Conservation (phyloP, 2,888 invertebrate species). For the Sisyra terminalis region DNA sequence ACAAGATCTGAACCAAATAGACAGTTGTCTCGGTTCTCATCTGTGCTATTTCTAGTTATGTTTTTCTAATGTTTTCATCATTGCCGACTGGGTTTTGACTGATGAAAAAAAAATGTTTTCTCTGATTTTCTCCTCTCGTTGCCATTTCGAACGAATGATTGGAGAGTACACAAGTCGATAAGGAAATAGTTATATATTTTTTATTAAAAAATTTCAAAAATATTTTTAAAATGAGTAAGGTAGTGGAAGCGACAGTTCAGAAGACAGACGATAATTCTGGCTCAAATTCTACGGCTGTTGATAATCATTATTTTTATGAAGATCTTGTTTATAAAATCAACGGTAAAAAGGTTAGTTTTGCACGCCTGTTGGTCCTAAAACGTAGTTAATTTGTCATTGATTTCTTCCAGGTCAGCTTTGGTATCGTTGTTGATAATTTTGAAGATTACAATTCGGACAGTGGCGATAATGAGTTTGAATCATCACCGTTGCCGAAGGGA, state of each 20-base stretch:
- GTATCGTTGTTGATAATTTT: constrained; percentile 8
- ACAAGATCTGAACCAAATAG: too few relatives aligned
- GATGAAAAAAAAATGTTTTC: too few relatives aligned
- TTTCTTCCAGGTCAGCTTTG: constrained; percentile 6
- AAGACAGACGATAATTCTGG: constrained; percentile 3
- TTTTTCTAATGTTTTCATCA: too few relatives aligned
- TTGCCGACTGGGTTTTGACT: too few relatives aligned
- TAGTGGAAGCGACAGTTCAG: constrained; percentile 2
- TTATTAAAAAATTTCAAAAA: constrained; percentile 1
- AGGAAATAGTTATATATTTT: neutral
- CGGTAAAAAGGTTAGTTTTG: constrained; percentile 2
- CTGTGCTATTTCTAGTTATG: too few relatives aligned
- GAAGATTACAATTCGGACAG: constrained; percentile 8
- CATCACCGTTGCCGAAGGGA: constrained; percentile 6
- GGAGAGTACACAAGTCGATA: neutral
- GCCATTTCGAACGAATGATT: constrained; percentile 2
- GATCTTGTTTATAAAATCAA: constrained; percentile 8
- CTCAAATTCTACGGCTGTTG: constrained; percentile 2
- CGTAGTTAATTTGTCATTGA: neutral
- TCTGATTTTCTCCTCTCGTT: constrained; percentile 3
- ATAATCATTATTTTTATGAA: constrained; percentile 9
- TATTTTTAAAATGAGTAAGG: neutral
- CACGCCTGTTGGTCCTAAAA: too few relatives aligned
- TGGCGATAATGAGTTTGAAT: constrained; percentile 3
- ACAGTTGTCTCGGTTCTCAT: too few relatives aligned